Conservation (phyloP, 2,888 invertebrate species). For the Parelbella ahira region DNA sequence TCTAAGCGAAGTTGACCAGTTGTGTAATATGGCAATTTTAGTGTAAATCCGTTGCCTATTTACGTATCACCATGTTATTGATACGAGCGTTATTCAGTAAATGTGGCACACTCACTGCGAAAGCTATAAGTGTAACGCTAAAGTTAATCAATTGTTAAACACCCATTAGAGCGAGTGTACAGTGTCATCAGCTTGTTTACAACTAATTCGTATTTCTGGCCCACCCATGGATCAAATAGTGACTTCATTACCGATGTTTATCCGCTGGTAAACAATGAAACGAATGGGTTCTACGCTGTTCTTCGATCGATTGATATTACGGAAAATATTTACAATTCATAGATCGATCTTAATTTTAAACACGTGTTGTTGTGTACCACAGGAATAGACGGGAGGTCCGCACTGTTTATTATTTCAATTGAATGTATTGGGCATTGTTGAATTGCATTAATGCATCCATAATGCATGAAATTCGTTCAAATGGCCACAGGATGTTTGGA, state of each 20-base stretch:
- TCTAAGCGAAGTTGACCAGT: too few species aligned
- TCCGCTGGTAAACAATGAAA: constrained; percentile 10
- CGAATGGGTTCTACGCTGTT: constrained; percentile 7
- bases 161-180: constrained; percentile 4
- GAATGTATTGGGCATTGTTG: constrained; percentile 40
- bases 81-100: too few species aligned
- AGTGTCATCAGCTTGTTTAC: constrained; percentile 10
- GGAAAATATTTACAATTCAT: constrained; percentile 19
- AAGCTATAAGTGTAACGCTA: constrained; percentile 12
- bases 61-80: too few species aligned
- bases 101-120: constrained; percentile 10
- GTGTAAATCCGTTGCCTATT: too few species aligned
- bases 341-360: constrained; percentile 18
- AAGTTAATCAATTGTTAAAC: constrained; percentile 20
- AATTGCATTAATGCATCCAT: constrained; percentile 50
- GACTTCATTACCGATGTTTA: constrained; percentile 23
- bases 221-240: constrained; percentile 22
- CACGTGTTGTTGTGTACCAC: constrained; percentile 2
- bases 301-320: constrained; percentile 17
- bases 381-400: constrained; percentile 31
- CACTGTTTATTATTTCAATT: constrained; percentile 44
- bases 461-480: constrained; percentile 28
- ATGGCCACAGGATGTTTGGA: constrained; percentile 35
- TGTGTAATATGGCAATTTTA: too few species aligned
- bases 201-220: constrained; percentile 10